A percentile compares a stretch with the other conserved stretches of the same genome.
These are phyloP conservation scores for Oophaga sylvatica DNA, from an alignment of 2,797 vertebrate species.

Conservation along the genomic window DNA sequence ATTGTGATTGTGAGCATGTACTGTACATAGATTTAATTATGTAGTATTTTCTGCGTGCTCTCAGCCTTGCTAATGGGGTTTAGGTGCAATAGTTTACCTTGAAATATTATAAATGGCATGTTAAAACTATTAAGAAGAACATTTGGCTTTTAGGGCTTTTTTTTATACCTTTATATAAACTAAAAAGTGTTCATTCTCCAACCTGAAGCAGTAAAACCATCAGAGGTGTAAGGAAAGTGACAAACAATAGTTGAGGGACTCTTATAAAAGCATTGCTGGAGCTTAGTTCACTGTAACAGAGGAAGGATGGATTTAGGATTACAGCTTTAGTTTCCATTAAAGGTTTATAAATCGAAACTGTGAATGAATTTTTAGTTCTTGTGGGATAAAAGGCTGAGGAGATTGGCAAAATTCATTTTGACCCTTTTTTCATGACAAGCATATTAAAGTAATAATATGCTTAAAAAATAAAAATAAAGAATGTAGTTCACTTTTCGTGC, in stretches of 20 bases:
- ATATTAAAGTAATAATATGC: not conserved
- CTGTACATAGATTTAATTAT: not conserved
- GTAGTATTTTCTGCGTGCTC: not conserved
- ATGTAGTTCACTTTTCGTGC: no score
- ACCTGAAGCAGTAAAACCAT: not conserved
- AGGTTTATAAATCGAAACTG: not conserved
- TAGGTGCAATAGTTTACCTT: not conserved
- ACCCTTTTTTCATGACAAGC: not conserved
- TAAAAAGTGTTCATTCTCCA: not conserved
- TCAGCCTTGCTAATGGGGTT: not conserved
- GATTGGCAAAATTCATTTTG: not conserved
- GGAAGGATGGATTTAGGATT: not conserved
- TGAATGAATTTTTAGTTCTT: not conserved
- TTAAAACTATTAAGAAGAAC: not conserved
- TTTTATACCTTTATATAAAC: not conserved
- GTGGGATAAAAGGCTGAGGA: not conserved
- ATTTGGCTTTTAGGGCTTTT: not conserved
- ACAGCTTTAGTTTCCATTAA: not conserved
- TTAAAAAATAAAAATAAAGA: no score
- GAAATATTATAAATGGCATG: not conserved
- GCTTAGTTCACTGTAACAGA: not conserved
- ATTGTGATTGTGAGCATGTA: not conserved
- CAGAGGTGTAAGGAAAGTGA: not conserved
- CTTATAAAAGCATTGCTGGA: not conserved
- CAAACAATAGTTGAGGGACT: not conserved